Conservation (phyloP, 92 coral and sea anemone genomes). For the Parazoanthus darwini region DNA sequence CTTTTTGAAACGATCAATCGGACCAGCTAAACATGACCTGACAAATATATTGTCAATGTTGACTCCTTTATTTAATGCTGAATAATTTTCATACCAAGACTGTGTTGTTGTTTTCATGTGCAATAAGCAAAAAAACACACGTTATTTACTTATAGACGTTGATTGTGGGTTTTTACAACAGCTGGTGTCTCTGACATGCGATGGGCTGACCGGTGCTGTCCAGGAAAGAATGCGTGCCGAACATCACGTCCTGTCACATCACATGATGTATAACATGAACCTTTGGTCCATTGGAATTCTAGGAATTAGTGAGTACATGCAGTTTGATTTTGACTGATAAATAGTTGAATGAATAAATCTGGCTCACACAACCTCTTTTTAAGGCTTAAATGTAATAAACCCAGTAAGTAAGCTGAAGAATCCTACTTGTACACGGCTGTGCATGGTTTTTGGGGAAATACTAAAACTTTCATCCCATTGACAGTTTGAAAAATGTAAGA, state of each 20-base stretch:
- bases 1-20: not conserved
- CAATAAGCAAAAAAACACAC: not conserved
- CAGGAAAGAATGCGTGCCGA: constrained; percentile 97
- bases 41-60: too few species aligned
- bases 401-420: too few species aligned
- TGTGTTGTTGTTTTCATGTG: not conserved
- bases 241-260: constrained; percentile 89
- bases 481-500: too few species aligned
- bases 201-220: constrained; percentile 98
- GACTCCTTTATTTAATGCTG: not conserved
- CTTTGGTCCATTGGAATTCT: constrained; percentile 98
- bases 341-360: not conserved
- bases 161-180: constrained; percentile 27
- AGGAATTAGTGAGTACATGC: constrained; percentile 77
- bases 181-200: constrained; percentile 93
- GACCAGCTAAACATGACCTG: not conserved
- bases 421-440: too few species aligned
- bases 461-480: too few species aligned
- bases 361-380: too few species aligned
- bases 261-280: constrained; percentile 98
- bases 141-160: not conserved
- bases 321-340: not conserved
- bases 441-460: too few species aligned
- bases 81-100: too few species aligned
- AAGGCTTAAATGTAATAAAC: too few species aligned